Base-by-base conservation (phyloP, 2,113 vertebrate genomes). In the Lanius collurio region DNA sequence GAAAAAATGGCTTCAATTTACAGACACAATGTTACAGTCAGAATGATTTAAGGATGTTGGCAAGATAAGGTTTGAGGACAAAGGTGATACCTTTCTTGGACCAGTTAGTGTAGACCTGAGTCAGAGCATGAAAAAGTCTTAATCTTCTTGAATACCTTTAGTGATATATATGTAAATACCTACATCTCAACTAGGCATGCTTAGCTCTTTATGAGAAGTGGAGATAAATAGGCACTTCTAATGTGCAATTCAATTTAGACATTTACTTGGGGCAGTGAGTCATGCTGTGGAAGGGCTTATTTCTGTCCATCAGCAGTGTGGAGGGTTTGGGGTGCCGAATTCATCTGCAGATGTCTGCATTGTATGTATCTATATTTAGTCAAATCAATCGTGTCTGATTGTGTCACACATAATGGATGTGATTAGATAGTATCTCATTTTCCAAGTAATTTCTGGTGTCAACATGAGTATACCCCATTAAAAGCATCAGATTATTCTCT, bases 261-360 rank as follows among this genome's bases (percentile, higher is more conserved):
- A 10, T 94, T 87, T 78, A 41, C 70, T 92, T 81, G n/a, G 49
- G 73, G 24, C 1, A 26, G 35, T 90, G 89, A 94, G 50, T 94
- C 76, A 86, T 74, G 39, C 60, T 60, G 24, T 90, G 76, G 68
- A 93, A 92, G n/a, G 71, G 35, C 76, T 81, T 87, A 90, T 95
- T 97, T 97, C 79, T 93, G 55, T 90, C 88, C 83, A 39, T 90
- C 64, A 63, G 7, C 76, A 68, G 31, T 28, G 52, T 39, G 82
- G 83, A 75, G 67, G 71, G 76, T 83, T 94, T 19, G 9, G 39
- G 89, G 63, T 89, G 83, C 83, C 9, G n/a, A 63, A 60, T 75
- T 63, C 39, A 60, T 56, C 78, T 94, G 86, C 94, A 97, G 96
- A 95, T 97, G 95, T 93, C 73, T 95, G 73, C 65, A 95, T 93